Evolutionary conservation across 1,140 invertebrate genomes (phyloP), one percentile per base, ranked within the genome.

Genomic region (Drosophila nasuta): DNA sequence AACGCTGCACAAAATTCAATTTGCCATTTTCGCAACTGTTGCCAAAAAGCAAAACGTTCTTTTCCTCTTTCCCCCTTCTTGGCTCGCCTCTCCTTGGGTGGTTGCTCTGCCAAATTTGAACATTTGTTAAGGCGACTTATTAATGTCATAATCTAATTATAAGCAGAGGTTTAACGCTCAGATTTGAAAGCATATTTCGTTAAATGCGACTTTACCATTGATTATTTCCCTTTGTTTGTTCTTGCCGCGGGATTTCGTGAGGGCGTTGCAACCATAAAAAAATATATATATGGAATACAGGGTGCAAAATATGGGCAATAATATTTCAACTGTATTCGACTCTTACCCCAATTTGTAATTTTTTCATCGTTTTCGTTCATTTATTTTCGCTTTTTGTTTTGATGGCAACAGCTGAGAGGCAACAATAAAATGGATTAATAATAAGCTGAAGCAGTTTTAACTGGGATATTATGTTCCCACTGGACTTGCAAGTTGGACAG

Each of bases 51-150:
- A 80, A 65, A 17, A 48, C 1, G 25, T 8, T 15, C 41, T 0
- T 38, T 38, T 10, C 8, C 10, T 1, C 35, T 35, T 1, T 2
- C 13, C 5, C 4, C 46, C 3, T 2, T 25, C 5, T 8, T 52
- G 5, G 8, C 35, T 45, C 8, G 11, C 57, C 28, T 8, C 35
- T 2, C 35, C 15, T 11, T 51, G 48, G 35, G 35, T 46, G 54
- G 20, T 45, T 30, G 69, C 17, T 38, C 4, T 25, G 30, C 33
- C 70, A 71, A 87, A 87, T 80, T 77, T 67, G 77, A 88, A 83
- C 83, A 88, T 88, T 88, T 88, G 83, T 85, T 88, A 89, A 83
- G 83, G 85, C 80, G 83, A 89, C 80, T 88, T 88, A 88, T 89
- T 88, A 88, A 88, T 88, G 74, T 78, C 78, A 83, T 89, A 88